A percentile compares a stretch with the other conserved stretches of the same genome.
Conservation (phyloP, 1,140 invertebrate species). For the Zaprionus gabonicus region DNA sequence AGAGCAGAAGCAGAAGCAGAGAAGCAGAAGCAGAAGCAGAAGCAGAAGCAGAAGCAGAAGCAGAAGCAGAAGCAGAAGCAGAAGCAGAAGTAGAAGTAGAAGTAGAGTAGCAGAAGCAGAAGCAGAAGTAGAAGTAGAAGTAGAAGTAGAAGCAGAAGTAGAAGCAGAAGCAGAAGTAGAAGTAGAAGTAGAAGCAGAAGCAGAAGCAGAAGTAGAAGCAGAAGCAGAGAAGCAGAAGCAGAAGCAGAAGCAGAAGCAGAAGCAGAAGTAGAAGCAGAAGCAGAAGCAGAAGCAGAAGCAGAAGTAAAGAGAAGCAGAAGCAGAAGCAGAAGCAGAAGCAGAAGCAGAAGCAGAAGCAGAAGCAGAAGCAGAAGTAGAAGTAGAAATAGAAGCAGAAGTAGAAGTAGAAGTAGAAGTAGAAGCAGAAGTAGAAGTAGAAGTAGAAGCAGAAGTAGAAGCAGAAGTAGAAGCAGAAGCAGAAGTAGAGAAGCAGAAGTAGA, state of each 20-base stretch:
- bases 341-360: background rate
- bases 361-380: background rate
- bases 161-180: background rate
- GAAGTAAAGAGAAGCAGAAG: background rate
- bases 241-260: background rate
- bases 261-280: background rate
- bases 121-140: background rate
- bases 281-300: background rate
- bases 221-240: background rate
- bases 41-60: background rate
- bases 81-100: background rate
- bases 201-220: background rate
- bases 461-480: too few relatives aligned
- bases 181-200: background rate
- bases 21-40: background rate
- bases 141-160: background rate
- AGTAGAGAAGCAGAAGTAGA: background rate
- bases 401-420: background rate
- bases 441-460: background rate
- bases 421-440: background rate
- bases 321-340: background rate
- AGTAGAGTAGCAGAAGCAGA: background rate
- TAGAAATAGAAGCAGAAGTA: background rate
- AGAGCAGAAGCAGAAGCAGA: too few relatives aligned
- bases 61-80: background rate